Conservation (phyloP, 2,797 vertebrate genomes). For the Eutrigla gurnardus region DNA sequence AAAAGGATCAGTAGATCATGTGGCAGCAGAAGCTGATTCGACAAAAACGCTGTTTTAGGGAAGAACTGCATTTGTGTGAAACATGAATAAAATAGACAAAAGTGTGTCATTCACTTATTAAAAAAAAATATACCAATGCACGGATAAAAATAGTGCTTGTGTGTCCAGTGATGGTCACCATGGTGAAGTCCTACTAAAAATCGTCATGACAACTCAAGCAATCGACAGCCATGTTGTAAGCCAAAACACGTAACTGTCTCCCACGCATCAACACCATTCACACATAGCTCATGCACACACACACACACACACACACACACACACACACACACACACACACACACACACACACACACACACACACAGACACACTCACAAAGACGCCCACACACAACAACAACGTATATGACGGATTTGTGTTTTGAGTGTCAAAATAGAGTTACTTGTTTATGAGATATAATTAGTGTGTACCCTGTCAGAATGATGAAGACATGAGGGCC, state of each 20-base stretch:
- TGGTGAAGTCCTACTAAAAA: constrained; percentile 86
- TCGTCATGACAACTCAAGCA: constrained; percentile 87
- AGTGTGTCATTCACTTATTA: constrained; percentile 54
- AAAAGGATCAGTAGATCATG: not conserved
- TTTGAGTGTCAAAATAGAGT: constrained; percentile 62
- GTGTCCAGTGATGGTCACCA: constrained; percentile 81
- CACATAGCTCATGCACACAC: constrained; percentile 57
- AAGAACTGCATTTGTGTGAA: constrained; percentile 31
- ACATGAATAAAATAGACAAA: constrained; percentile 25
- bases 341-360: constrained; percentile 52
- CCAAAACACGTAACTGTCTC: constrained; percentile 86
- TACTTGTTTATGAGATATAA: constrained; percentile 59
- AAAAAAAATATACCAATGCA: constrained; percentile 43
- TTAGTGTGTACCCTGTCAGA: constrained; percentile 35
- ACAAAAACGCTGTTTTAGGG: constrained; percentile 23
- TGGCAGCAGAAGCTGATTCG: constrained; percentile 22
- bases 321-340: constrained; percentile 42
- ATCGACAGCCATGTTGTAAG: constrained; percentile 82
- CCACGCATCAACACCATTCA: constrained; percentile 82
- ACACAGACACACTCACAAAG: constrained; percentile 44
- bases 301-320: constrained; percentile 49
- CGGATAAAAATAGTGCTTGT: constrained; percentile 47
- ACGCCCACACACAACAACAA: constrained; percentile 54
- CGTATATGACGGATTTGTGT: constrained; percentile 56
- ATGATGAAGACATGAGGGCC: constrained; percentile 44